Conservation (phyloP, 2,888 invertebrate species). For the Tipula confusa region DNA sequence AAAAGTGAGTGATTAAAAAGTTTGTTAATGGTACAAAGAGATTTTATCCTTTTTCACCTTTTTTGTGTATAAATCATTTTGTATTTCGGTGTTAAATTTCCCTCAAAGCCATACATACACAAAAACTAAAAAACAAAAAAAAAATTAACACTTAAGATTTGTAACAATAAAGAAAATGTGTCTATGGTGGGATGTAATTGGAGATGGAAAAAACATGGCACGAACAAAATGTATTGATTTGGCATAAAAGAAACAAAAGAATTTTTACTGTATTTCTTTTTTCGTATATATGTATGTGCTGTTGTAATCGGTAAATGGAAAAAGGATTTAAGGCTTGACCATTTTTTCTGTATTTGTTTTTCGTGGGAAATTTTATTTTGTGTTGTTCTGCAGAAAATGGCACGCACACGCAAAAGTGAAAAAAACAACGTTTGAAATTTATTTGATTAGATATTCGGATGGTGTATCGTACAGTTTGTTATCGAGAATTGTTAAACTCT, state of each 20-base stretch:
- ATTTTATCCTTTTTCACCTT: background rate
- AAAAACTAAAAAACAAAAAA: background rate
- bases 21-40: background rate
- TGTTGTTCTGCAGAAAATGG: background rate
- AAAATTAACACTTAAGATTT: background rate
- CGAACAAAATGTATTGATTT: background rate
- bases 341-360: no score
- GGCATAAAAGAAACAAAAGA: slow-evolving; percentile 25
- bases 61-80: background rate
- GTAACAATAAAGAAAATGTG: background rate
- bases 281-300: no score
- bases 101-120: background rate
- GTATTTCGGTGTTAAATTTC: background rate
- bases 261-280: background rate
- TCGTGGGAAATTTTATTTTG: background rate
- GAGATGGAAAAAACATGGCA: background rate
- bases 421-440: background rate
- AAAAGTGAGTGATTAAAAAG: background rate
- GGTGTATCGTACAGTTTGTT: background rate
- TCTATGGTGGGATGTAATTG: background rate
- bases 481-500: background rate
- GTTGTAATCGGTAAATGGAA: background rate
- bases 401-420: background rate
- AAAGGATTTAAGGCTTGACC: slow-evolving; percentile 3
- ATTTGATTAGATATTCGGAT: background rate